Evolutionary conservation across 1,140 invertebrate species (phyloP).

Genomic region (Venustaconcha ellipsiformis): DNA sequence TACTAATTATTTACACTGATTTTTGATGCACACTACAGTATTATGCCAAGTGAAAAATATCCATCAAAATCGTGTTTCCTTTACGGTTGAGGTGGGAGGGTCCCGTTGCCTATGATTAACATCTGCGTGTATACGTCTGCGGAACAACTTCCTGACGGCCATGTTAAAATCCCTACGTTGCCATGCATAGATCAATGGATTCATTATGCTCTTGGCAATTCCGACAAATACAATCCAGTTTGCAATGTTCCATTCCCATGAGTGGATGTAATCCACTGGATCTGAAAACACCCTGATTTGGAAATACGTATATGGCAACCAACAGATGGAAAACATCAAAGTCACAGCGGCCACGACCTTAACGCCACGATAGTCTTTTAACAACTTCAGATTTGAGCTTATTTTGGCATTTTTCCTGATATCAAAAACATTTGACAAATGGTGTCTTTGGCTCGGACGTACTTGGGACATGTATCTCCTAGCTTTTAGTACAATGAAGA

Average conservation of each 20-base stretch:
- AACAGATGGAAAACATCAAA: constrained; percentile 28
- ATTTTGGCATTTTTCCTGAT: background rate
- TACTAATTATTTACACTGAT: no score
- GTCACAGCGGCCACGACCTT: constrained; percentile 25
- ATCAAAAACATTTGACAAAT: no score
- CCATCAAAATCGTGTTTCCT: no score
- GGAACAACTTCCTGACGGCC: constrained; percentile 7
- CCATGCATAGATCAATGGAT: constrained; percentile 42
- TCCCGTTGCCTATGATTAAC: no score
- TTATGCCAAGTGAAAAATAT: no score
- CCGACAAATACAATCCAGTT: constrained; percentile 42
- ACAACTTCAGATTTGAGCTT: constrained; percentile 9
- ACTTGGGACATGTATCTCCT: constrained; percentile 24
- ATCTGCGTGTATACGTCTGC: no score
- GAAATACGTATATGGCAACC: constrained; percentile 28
- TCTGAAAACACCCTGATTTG: constrained; percentile 17
- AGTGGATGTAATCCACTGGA: constrained; percentile 7
- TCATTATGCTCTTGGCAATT: constrained; percentile 35
- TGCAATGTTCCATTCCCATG: constrained; percentile 8
- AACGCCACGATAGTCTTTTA: constrained; percentile 24
- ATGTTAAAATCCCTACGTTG: constrained; percentile 34
- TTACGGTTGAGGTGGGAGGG: no score
- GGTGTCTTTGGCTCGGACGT: constrained; percentile 5
- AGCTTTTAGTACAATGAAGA: constrained; percentile 28
- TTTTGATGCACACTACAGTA: no score